Evolutionary conservation across 2,888 invertebrate genomes (phyloP), one percentile per base, ranked within the genome.

Genomic region (Cylindroiulus punctatus): DNA sequence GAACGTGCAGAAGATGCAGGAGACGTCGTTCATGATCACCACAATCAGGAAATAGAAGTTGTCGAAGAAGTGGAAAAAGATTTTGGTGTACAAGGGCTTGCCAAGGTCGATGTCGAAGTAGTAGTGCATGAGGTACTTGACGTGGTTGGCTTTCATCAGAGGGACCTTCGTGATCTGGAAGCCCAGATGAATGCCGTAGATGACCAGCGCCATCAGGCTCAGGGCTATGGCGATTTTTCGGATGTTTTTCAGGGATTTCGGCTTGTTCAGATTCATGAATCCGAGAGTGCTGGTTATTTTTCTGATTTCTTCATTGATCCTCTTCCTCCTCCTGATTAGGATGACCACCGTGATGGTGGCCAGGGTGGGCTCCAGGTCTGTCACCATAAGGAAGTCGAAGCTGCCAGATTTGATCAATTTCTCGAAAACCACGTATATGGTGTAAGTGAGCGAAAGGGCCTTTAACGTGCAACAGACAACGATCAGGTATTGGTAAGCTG

Each of bases 11-110:
- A 57, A 57, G 19, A 57, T 57, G 4, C n/a, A n/a, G 4, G 57
- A n/a, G 57, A 57, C 7, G n/a, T 57, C 57, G n/a, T n/a, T 57
- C n/a, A 57, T n/a, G n/a, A 57, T 57, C 4, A 57, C 1, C n/a
- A 57, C 57, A 7, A 57, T n/a, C 57, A 57, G 57, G n/a, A n/a
- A n/a, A 57, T 57, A 57, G 57, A 57, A n/a, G n/a, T 57, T 57
- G n/a, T 57, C 57, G 57, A 57, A 57, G n/a, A 57, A 57, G n/a
- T 57, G 57, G n/a, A 57, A 57, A 57, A 57, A 57, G n/a, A 57
- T 57, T 57, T 57, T 57, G 0, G 57, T 57, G n/a, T 57, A 57
- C n/a, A 57, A n/a, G n/a, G 17, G n/a, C 4, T 57, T 17, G 57
- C 57, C 57, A 19, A 57, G 57, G 57, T 57, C 57, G n/a, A 57